A percentile compares a stretch with the other conserved stretches of the same genome.
phyloP scores from a whole-genome alignment of 2,113 vertebrate genomes.

The Thryonomys swinderianus region DNA sequence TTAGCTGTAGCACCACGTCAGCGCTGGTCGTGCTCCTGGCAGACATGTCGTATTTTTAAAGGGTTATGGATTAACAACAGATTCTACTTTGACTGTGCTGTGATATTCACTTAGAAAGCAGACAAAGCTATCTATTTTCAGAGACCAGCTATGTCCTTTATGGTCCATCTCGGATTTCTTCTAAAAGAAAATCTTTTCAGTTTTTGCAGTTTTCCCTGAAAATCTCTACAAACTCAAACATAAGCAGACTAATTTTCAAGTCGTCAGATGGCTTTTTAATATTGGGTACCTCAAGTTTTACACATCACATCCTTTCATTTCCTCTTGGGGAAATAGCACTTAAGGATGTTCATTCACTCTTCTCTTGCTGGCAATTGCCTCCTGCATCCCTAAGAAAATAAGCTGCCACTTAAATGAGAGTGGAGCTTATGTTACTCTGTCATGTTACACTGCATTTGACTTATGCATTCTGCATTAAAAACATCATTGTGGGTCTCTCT shows the following conservation, averaged over 20 bases:
- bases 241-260: constrained; percentile 54
- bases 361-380: not conserved
- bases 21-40: not conserved
- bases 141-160: constrained; percentile 32
- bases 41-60: constrained; percentile 56
- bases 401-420: not conserved
- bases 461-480: not conserved
- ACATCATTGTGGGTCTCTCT: not conserved
- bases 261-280: constrained; percentile 17
- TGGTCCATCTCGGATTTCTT: not conserved
- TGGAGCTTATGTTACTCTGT: not conserved
- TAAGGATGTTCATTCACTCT: constrained; percentile 38
- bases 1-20: constrained; percentile 46
- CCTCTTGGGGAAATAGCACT: constrained; percentile 42
- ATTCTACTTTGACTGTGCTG: constrained; percentile 36
- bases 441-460: not conserved
- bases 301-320: constrained; percentile 44
- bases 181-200: constrained; percentile 49
- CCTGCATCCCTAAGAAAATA: constrained; percentile 16
- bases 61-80: constrained; percentile 68
- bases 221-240: constrained; percentile 47
- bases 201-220: constrained; percentile 48
- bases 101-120: constrained; percentile 70
- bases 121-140: constrained; percentile 60
- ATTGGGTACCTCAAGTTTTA: not conserved